Base-by-base conservation (phyloP, 2,888 invertebrate genomes). In the Venusia cambrica region DNA sequence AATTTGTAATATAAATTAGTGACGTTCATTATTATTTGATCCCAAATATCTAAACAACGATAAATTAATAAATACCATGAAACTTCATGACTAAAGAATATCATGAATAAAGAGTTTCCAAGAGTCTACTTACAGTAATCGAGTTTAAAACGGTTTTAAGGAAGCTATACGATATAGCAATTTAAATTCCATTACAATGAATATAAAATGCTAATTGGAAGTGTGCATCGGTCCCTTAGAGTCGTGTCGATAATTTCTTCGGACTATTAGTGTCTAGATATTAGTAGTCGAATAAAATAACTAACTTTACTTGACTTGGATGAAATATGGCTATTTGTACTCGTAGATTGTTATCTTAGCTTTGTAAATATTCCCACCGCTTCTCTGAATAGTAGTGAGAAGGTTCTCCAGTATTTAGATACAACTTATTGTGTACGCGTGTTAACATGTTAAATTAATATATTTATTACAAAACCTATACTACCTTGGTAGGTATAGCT, bases 141-240 rank as follows among this genome's bases (percentile, higher is more conserved):
- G 66, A 66, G 63, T 54, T 64, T 58, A 59, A 68, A 73, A 73
- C 68, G 65, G 72, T 71, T 68, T 69, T 66, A 70, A 71, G 72
- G 69, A 71, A 74, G 68, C 38, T 73, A 72, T 71, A 62, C 62
- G 63, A 72, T 61, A 66, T 62, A 56, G 68, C 72, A 70, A 75
- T 77, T 78, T 77, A 73, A 77, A 78, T 77, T 73, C 72, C 67
- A 76, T 75, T 77, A 72, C 65, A 69, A 58, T 66, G 63, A 68
- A 72, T 73, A 72, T 75, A 73, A 75, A 74, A 76, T 68, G 72
- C 62, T 67, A 70, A 74, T 75, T 73, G 64, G 57, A 68, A 65
- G 61, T 64, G 60, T 64, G 60, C 65, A 61, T 60, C 51, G 51
- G 38, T 42, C 52, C 49, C 37, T 44, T 38, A 54, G 46, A 45